Base-by-base conservation (phyloP, 1,140 invertebrate genomes). In the Diploscapter pachys region DNA sequence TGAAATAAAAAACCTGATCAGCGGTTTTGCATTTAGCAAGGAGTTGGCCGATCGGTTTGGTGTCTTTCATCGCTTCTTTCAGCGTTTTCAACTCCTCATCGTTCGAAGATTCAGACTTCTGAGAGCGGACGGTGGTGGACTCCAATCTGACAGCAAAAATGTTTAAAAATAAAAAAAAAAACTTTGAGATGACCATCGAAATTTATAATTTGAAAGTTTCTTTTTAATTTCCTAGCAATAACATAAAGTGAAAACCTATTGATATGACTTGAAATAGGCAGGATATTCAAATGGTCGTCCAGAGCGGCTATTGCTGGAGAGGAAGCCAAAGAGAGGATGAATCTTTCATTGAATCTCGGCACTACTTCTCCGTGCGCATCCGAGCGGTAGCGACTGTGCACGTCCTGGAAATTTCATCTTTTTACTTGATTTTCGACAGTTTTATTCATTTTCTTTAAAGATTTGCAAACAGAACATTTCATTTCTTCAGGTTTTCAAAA, bases 261-360 rank as follows among this genome's bases (percentile, higher is more conserved):
- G 31, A 31, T 92, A 81, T 93, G 91, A 0, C 93, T 94, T 5
- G 95, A 96, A 77, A 98, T 89, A 0, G 96, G 96, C 31, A 99
- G 87, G 4, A 99, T 91, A 63, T 92, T 92, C 0, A 99, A 89
- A 75, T 93, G 91, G 87, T 99, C 95, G 87, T 99, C 95, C 13
- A 97, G 90, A 4, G 98, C 92, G 63, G 98, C 87, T 87, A 94
- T 98, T 51, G 91, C 90, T 75, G 91, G 88, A 86, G 95, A 96
- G 3, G 92, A 92, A 0, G 93, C 89, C 76, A 99, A 87, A 0
- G 95, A 98, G 0, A 98, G 86, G 11, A 99, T 89, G 86, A 99
- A 96, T 63, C 91, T 90, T 88, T 99, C 95, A 88, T 99, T 99
- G 85, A 99, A 99, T 79, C 97, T 88, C 71, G 93, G 92, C 5